A percentile compares a stretch with the other conserved stretches of the same genome.
Conservation (phyloP, 35 echinoderm and acorn worm genomes). For the Eucidaris tribuloides region DNA sequence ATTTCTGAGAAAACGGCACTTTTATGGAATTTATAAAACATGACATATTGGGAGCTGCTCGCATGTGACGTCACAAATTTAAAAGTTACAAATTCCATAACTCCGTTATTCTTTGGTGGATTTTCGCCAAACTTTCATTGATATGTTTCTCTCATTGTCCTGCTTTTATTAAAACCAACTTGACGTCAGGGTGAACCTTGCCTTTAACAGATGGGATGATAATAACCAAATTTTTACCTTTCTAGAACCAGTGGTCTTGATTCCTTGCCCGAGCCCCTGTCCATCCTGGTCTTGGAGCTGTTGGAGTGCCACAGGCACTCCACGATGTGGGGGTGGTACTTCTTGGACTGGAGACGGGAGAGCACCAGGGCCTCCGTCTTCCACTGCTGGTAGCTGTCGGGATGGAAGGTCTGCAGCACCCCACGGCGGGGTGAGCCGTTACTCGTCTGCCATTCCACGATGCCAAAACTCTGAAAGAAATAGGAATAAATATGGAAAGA, state of each 20-base stretch:
- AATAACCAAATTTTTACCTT: neutral
- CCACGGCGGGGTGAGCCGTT: slow-evolving; percentile 78
- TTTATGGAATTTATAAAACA: no score
- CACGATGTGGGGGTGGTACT: slow-evolving; percentile 68
- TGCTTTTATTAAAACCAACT: no score
- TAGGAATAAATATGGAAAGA: no score
- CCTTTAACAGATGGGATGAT: no score
- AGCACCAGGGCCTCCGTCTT: slow-evolving; percentile 53
- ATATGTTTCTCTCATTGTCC: no score
- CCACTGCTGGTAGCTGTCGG: slow-evolving; percentile 56
- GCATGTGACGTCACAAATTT: no score
- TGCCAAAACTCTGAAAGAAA: slow-evolving; percentile 61
- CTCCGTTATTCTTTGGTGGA: no score
- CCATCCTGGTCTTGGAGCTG: slow-evolving; percentile 55
- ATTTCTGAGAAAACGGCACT: no score
- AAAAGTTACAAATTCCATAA: no score
- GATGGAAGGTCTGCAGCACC: slow-evolving; percentile 65
- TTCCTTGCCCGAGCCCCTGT: slow-evolving; percentile 21
- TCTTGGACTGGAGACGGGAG: slow-evolving; percentile 43
- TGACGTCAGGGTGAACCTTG: no score
- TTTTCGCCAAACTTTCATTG: no score
- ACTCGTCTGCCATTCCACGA: slow-evolving; percentile 74
- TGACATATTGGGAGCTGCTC: no score
- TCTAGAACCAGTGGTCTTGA: neutral
- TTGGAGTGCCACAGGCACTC: slow-evolving; percentile 83